Evolutionary conservation across 2,888 invertebrate species (phyloP), one percentile per base, ranked within the genome.

Genomic region (Plagodis pulveraria): DNA sequence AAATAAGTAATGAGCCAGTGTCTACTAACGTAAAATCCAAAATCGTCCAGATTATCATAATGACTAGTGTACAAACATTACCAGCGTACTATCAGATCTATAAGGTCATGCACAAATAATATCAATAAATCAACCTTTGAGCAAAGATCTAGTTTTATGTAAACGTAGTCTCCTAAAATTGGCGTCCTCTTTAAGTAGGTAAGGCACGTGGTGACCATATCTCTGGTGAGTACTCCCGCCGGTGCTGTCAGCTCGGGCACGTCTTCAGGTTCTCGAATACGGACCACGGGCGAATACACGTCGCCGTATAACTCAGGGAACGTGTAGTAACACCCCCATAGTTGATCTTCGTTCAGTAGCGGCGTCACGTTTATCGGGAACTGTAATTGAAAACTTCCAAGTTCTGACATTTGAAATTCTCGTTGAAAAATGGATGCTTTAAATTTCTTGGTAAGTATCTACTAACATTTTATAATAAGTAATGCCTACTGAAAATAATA

Each of bases 171-270:
- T 47, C 89, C 87, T 34, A 91, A 82, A 63, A 93, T 93, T 0
- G 95, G 95, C 0, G 90, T 89, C 45, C 89, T 85, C 59, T 90
- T 93, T 42, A 95, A 80, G 72, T 93, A 94, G 6, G 90, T 88
- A 11, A 94, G 89, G 65, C 92, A 89, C 6, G 87, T 81, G 11
- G 93, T 86, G 60, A 95, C 87, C 72, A 94, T 80, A 58, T 94
- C 91, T 60, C 92, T 87, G 0, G 93, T 93, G 10, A 95, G 83
- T 9, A 92, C 77, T 0, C 94, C 94, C 0, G 72, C 76, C 2
- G 22, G 2, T 4, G 22, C 40, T 50, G 78, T 73, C 45, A 93
- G 83, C n/a, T 82, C 80, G 0, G 84, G 72, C 0, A 88, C 83
- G 38, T 88, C 86, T 9, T 80, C 72, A 0, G 77, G 41, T 4